Evolutionary conservation across 2,888 invertebrate species (phyloP).

Genomic region (Seira sanloemensis): DNA sequence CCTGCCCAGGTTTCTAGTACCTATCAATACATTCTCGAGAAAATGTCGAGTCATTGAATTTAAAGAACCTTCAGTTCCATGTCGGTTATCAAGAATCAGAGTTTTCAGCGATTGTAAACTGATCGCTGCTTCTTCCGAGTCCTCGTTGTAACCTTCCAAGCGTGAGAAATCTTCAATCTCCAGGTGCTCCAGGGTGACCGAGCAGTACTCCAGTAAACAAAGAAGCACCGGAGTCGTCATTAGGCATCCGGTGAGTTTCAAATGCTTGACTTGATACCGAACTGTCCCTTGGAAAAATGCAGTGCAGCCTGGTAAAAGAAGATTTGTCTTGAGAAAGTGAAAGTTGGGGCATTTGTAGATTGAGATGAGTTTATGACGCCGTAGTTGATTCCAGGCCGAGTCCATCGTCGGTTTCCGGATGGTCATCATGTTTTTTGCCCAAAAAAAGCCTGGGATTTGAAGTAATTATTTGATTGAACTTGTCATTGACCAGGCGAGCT

Average conservation of each 20-base stretch:
- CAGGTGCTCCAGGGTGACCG: slow-evolving; percentile 25
- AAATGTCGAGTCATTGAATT: not conserved
- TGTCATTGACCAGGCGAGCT: not conserved
- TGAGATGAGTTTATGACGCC: not conserved
- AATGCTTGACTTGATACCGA: slow-evolving; percentile 31
- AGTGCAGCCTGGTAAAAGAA: not conserved
- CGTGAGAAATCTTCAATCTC: slow-evolving; percentile 34
- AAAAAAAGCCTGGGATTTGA: slow-evolving; percentile 14
- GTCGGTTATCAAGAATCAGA: not conserved
- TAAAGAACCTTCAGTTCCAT: not conserved
- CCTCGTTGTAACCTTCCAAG: not conserved
- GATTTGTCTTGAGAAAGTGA: slow-evolving; percentile 30
- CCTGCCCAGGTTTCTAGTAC: not conserved
- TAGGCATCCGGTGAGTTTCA: slow-evolving; percentile 26
- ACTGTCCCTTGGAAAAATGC: slow-evolving; percentile 35
- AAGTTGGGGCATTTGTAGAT: slow-evolving; percentile 32
- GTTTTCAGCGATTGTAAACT: not conserved
- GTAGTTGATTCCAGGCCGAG: slow-evolving; percentile 14
- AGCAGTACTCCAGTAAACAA: slow-evolving; percentile 7
- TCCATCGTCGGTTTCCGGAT: not conserved
- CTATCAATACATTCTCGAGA: not conserved
- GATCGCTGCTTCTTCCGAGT: not conserved
- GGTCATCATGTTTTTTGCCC: slow-evolving; percentile 23
- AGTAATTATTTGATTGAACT: slow-evolving; percentile 22
- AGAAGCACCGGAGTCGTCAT: not conserved